Base-by-base conservation (phyloP, 2,888 invertebrate species). In the Toxonevra muliebris region DNA sequence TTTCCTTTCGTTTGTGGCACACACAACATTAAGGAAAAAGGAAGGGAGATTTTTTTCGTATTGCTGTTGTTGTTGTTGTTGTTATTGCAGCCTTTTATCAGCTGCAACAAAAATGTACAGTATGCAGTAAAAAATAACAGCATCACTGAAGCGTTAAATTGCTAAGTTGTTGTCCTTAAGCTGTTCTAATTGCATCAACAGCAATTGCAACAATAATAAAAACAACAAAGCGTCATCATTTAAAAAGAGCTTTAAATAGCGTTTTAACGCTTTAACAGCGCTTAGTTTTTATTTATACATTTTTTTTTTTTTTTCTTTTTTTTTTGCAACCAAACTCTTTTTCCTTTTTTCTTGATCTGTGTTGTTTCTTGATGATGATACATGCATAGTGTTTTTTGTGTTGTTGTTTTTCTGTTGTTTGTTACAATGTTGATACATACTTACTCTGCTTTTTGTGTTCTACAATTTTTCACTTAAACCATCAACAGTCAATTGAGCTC, bases 381-480 rank as follows among this genome's bases (percentile, higher is more conserved):
- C 30, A 30, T 30, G 30, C 7, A 30, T 30, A 30, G 2, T 2
- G 2, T 4, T 30, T 2, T 30, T 30, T 2, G 2, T 30, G 30
- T 30, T 30, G 30, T 30, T 30, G 2, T 30, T 30, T 30, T 4
- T 30, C 7, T 30, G 30, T 30, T 30, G 30, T 30, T 73, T 43
- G 55, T 30, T 63, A 45, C 20, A 17, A 19, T 52, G 52, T 15
- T 17, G 76, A 76, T 66, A 68, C 69, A 59, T 69, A 70, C 69
- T 63, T 60, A 61, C 60, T 52, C 57, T 66, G 74, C 72, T 74
- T 72, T 66, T 73, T 30, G 30, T 30, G 70, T 71, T 8, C 13
- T 71, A 77, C 73, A 78, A 79, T 79, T 80, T 78, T 80, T 79
- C 79, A 79, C 79, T 79, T 79, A 79, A 78, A 76, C 65, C 79